Base-by-base conservation (phyloP, 2,888 invertebrate species). In the Epiperipatus broadwayi region DNA sequence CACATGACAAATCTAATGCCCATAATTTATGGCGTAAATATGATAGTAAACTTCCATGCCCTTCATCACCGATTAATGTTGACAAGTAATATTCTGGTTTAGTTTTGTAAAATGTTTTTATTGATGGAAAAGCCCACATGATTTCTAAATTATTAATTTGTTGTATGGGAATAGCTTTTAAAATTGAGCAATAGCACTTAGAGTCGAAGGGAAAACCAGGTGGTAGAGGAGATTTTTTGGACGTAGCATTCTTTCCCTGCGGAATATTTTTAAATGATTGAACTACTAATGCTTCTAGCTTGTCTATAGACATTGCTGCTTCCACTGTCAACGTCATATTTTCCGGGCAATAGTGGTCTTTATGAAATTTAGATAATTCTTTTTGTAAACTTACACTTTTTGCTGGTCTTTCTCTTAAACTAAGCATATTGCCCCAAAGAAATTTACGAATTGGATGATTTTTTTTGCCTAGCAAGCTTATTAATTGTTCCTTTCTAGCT, bases 321-420 rank as follows among this genome's bases (percentile, higher is more conserved):
- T 83, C 81, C 15, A 85, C 68, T 31, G 78, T 77, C 3, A 87
- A 59, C 5, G 77, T 83, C 84, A 89, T 87, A 47, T 78, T 68
- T 51, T 85, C 75, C 5, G 81, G 79, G 27, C 79, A 78, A 53
- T 89, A 89, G 56, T 83, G 76, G 16, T 73, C 63, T 50, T 68
- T 65, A 25, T 78, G 64, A 51, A 83, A 85, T 41, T 75, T 69
- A 48, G 78, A 75, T 4, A 83, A 66, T 2, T 70, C 65, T 20
- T 67, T 55, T 50, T 83, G 71, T 2, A 87, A 49, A 44, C 56
- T 50, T 20, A 56, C 50, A 20, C 48, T 49, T n/a, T 49, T 44
- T 28, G 46, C 45, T 8, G 57, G 55, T 4, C 41, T 39, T 2
- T 43, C 48, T 37, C 52, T 53, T 45, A 59, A 45, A 2, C 54